A percentile compares a stretch with the other conserved stretches of the same genome.
Evolutionary conservation across 2,113 vertebrate species (phyloP).

Genomic region (Taurulus bubalis): DNA sequence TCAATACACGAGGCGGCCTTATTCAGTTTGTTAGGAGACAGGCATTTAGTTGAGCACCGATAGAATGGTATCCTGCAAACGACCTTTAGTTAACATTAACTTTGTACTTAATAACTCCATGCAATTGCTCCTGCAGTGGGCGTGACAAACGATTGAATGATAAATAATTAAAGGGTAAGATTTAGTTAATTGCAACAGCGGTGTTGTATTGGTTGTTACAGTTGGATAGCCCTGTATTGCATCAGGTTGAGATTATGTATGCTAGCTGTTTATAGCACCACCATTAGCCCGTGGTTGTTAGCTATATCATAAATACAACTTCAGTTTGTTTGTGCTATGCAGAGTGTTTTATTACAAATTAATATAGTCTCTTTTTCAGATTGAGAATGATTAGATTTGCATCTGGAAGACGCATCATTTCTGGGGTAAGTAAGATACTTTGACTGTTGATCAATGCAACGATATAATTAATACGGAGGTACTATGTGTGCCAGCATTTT

Average conservation of each 20-base stretch:
- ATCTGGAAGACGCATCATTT: constrained; percentile 29
- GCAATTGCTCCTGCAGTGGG: not conserved
- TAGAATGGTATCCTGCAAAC: constrained; percentile 25
- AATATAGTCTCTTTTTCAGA: constrained; percentile 41
- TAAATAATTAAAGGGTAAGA: not conserved
- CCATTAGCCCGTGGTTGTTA: not conserved
- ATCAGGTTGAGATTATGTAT: constrained; percentile 32
- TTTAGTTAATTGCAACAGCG: not conserved
- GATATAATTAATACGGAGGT: not conserved
- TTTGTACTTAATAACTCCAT: not conserved
- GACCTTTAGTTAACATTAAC: constrained; percentile 57
- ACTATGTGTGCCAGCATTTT: not conserved
- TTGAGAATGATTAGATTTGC: constrained; percentile 68
- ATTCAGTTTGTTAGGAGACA: not conserved
- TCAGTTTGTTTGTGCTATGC: not conserved
- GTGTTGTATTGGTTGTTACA: constrained; percentile 28
- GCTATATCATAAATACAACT: not conserved
- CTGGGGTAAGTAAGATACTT: constrained; percentile 67
- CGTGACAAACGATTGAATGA: not conserved
- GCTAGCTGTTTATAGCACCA: constrained; percentile 29
- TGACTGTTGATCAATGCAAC: not conserved
- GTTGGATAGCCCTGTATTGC: constrained; percentile 35
- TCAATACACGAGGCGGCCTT: constrained; percentile 56
- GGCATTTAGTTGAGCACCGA: constrained; percentile 65
- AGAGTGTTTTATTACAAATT: not conserved